Percentiles rank a stretch among this genome's conserved stretches.
phyloP scores from a whole-genome alignment of 2,113 vertebrate species.

The Pangasianodon hypophthalmus region DNA sequence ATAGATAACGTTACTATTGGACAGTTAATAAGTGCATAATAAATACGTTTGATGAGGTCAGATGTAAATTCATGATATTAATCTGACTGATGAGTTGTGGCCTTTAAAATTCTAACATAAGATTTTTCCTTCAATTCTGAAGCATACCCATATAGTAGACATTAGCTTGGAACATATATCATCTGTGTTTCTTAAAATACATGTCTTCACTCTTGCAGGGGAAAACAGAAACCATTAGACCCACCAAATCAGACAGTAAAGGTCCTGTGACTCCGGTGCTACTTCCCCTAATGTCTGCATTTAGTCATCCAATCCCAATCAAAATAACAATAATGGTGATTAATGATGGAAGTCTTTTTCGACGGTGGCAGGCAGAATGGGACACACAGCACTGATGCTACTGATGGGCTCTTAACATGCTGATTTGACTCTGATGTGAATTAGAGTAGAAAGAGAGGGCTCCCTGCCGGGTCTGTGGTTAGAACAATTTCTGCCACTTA shows the following conservation, averaged over 20 bases:
- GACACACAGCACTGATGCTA: conserved; percentile 55
- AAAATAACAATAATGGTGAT: conserved; percentile 58
- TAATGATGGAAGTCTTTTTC: conserved; percentile 55
- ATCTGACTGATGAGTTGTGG: not conserved
- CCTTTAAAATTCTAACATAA: not conserved
- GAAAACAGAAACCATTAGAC: not conserved
- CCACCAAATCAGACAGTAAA: conserved; percentile 47
- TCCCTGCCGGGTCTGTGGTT: conserved; percentile 59
- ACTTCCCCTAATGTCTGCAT: conserved; percentile 55
- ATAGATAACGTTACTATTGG: not conserved
- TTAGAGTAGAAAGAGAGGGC: conserved; percentile 61
- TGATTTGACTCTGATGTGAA: conserved; percentile 65
- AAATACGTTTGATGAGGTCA: not conserved
- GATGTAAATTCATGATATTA: not conserved
- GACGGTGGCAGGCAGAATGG: conserved; percentile 47
- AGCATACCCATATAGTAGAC: not conserved
- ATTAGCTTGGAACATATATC: not conserved
- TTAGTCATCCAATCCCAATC: conserved; percentile 56
- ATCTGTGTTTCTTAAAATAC: not conserved
- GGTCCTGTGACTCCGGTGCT: conserved; percentile 22
- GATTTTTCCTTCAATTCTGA: not conserved
- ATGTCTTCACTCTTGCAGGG: not conserved
- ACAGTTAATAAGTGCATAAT: not conserved
- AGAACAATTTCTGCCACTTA: conserved; percentile 63
- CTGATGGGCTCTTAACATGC: conserved; percentile 60